phyloP scores from a whole-genome alignment of 2,888 invertebrate genomes.

The Aleiodes leptofemur region DNA sequence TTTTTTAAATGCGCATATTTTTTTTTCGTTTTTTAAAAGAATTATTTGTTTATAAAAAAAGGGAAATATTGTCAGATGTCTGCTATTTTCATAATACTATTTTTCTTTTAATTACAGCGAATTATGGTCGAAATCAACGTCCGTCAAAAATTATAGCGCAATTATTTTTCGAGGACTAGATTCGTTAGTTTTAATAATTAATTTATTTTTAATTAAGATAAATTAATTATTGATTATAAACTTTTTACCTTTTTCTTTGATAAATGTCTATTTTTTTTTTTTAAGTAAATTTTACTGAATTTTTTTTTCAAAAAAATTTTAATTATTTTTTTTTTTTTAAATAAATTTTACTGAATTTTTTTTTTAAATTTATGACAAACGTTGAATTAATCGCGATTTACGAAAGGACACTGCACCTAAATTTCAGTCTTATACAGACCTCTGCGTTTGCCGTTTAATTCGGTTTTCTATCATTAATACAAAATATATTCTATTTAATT shows the following conservation, averaged over 20 bases:
- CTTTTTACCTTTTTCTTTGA: conserved; percentile 27
- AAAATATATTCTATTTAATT: conserved; percentile 67
- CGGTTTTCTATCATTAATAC: conserved; percentile 66
- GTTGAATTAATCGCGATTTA: conserved; percentile 59
- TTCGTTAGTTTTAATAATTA: too few species aligned
- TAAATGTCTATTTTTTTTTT: too few species aligned
- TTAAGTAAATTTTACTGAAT: neutral
- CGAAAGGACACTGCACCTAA: conserved; percentile 51
- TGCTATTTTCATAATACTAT: too few species aligned
- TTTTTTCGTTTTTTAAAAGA: too few species aligned
- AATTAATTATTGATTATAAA: conserved; percentile 19
- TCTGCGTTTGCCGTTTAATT: conserved; percentile 63
- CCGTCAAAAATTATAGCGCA: too few species aligned
- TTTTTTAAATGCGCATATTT: too few species aligned
- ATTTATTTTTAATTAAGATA: conserved; percentile 6
- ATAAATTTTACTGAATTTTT: too few species aligned
- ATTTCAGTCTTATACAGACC: conserved; percentile 59
- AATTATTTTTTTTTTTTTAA: conserved; percentile 4
- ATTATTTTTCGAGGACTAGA: too few species aligned
- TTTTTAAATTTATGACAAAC: conserved; percentile 54
- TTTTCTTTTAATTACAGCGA: too few species aligned
- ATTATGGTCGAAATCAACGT: too few species aligned
- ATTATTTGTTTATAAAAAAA: neutral
- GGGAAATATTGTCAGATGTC: too few species aligned
- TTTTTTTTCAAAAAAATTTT: conserved; percentile 4